These are phyloP conservation scores for Lepidonotus clava DNA, from an alignment of 2,888 invertebrate genomes.

Conservation along the genomic window DNA sequence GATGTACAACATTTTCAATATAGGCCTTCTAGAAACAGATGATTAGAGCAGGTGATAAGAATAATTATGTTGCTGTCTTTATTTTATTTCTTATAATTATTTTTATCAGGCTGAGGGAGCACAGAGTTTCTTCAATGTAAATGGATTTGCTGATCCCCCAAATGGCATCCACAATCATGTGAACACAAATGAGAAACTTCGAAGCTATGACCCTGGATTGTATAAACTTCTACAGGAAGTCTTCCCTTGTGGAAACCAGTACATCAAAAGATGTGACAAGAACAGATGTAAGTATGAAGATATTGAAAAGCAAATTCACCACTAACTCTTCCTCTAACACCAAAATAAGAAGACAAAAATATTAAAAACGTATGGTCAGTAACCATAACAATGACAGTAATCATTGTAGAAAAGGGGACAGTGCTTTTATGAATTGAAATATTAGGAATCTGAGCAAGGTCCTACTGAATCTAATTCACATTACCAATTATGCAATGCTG, in stretches of 20 bases:
- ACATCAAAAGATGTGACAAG: constrained; percentile 65
- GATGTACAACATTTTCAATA: too few species aligned
- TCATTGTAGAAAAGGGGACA: too few species aligned
- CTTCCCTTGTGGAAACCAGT: constrained; percentile 67
- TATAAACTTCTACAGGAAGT: constrained; percentile 64
- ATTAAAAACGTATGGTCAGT: too few species aligned
- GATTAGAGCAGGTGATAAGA: not conserved
- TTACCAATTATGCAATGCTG: too few species aligned
- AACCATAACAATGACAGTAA: too few species aligned
- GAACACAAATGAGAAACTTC: constrained; percentile 66
- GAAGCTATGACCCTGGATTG: constrained; percentile 65
- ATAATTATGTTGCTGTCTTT: not conserved
- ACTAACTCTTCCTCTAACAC: too few species aligned
- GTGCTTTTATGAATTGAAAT: too few species aligned
- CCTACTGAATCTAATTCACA: not conserved
- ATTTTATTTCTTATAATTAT: not conserved
- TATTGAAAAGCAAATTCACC: too few species aligned
- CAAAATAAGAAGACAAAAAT: too few species aligned
- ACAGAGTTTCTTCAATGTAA: constrained; percentile 67
- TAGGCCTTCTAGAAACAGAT: too few species aligned
- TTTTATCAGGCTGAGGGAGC: constrained; percentile 65
- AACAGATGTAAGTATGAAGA: constrained; percentile 64
- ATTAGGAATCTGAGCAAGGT: too few species aligned
- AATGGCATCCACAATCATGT: constrained; percentile 66
- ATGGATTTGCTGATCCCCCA: constrained; percentile 62